Evolutionary conservation across 1,140 invertebrate genomes (phyloP).

Genomic region (Cydia splendana): DNA sequence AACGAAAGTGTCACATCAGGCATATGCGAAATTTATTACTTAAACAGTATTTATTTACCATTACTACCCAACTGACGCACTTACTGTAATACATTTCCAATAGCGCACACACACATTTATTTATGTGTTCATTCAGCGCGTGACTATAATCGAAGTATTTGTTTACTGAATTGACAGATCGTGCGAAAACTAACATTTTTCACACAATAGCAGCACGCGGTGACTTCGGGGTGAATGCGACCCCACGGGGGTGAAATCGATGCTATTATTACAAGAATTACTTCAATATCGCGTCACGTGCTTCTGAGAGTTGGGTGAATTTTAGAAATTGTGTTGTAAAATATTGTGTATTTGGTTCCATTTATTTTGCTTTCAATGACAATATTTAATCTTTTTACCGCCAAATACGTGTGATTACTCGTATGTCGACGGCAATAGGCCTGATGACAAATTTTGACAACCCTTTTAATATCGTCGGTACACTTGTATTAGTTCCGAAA

Average conservation of each 20-base stretch:
- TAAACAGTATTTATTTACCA: neutral
- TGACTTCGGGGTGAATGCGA: constrained; percentile 41
- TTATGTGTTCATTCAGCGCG: neutral
- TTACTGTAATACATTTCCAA: neutral
- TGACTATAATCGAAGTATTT: constrained; percentile 30
- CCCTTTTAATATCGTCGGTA: no score
- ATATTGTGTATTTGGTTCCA: constrained; percentile 36
- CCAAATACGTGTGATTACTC: neutral
- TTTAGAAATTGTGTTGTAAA: constrained; percentile 24
- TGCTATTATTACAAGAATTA: constrained; percentile 49
- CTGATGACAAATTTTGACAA: no score
- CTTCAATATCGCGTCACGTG: constrained; percentile 41
- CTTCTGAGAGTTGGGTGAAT: constrained; percentile 12
- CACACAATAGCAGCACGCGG: constrained; percentile 40
- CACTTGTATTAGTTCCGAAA: no score
- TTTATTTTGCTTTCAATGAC: constrained; percentile 26
- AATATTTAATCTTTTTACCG: neutral
- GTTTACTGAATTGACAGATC: constrained; percentile 40
- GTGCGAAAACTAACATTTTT: constrained; percentile 44
- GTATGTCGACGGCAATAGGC: neutral
- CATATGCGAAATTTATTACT: neutral
- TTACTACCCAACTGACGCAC: neutral
- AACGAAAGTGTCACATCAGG: neutral
- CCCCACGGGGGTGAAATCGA: constrained; percentile 55
- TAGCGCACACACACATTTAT: neutral